Conservation (phyloP, 2,113 vertebrate species). For the Stigmatopora argus region DNA sequence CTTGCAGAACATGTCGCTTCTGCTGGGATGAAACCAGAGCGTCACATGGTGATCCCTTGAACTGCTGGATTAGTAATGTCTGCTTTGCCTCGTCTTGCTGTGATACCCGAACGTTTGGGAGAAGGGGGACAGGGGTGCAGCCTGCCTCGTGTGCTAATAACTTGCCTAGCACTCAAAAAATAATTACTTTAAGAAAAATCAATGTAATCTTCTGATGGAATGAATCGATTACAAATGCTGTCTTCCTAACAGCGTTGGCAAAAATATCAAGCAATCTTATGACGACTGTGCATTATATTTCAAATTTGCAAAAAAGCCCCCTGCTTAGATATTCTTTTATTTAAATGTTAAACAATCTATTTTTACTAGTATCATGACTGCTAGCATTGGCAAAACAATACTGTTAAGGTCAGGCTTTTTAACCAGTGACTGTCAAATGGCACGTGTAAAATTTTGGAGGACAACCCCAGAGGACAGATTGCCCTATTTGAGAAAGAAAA, state of each 20-base stretch:
- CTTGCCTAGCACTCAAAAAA: background rate
- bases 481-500: too few species aligned
- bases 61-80: conserved; percentile 4
- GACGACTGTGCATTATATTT: too few species aligned
- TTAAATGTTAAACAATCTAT: too few species aligned
- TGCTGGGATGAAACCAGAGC: conserved; percentile 43
- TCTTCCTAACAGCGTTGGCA: background rate
- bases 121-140: background rate
- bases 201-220: background rate
- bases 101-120: background rate
- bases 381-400: too few species aligned
- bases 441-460: too few species aligned
- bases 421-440: too few species aligned
- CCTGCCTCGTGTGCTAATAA: background rate
- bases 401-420: too few species aligned
- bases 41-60: conserved; percentile 40
- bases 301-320: too few species aligned
- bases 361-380: too few species aligned
- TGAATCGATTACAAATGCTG: background rate
- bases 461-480: too few species aligned
- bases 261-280: background rate
- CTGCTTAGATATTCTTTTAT: too few species aligned
- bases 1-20: conserved; percentile 39
- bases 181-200: background rate
- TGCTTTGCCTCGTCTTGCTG: background rate